Base-by-base conservation (phyloP, 2,888 invertebrate species). In the Polydrusus pterygomalis region DNA sequence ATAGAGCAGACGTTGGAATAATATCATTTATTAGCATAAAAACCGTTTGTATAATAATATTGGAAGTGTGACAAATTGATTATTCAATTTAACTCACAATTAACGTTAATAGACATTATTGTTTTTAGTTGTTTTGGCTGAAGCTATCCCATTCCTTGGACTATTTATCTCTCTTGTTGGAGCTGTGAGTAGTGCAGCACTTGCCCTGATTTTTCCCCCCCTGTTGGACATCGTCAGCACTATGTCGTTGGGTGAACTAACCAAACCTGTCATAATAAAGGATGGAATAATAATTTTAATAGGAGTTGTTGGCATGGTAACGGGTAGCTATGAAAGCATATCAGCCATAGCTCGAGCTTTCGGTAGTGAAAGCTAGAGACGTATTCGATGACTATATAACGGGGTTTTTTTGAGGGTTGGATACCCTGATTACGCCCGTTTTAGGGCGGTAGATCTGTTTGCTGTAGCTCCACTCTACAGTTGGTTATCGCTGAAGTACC, bases 151-250 rank as follows among this genome's bases (percentile, higher is more conserved):
- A 0, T 91, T 95, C 81, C 88, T 98, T 78, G 93, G 94, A 2
- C 89, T 96, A 1, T 96, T 97, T 87, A 97, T 98, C 80, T 97
- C 97, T 0, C 87, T 98, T 77, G 95, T 98, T 34, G 98, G 98
- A 6, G 96, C 97, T 0, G 91, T 97, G 0, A 96, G 96, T 85
- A 95, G 96, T 81, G 94, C 97, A 6, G 93, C 95, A 0, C 88
- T 98, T 78, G 97, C 97, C 0, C 89, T 98, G 45, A 90, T 97
- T 49, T 95, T 97, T 84, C 97, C 97, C 1, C 95, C 97, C 0
- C 89, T 96, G 71, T 93, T 97, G 78, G 95, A 97, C 83, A 88
- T 97, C 79, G 93, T 96, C 6, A 89, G 92, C 0, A 88, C 90
- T 74, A 93, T 92, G 84, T 91, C 91, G 79, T 90, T 90, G 62